Conservation (phyloP, 2,888 invertebrate species). For the Catocala fraxini region DNA sequence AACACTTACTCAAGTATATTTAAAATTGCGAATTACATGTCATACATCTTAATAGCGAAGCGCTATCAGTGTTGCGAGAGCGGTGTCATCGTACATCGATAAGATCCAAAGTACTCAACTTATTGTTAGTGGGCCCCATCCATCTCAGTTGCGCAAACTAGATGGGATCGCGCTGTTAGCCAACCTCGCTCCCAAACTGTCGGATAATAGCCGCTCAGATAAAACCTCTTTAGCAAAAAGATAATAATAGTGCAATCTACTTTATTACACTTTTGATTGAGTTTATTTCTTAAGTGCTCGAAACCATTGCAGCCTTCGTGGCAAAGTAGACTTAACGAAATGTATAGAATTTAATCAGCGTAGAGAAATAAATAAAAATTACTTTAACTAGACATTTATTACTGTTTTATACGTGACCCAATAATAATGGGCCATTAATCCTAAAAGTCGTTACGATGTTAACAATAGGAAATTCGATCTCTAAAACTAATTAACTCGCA, state of each 20-base stretch:
- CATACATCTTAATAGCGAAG: constrained; percentile 15
- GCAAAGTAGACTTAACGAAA: constrained; percentile 20
- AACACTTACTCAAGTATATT: not conserved
- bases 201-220: constrained; percentile 42
- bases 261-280: constrained; percentile 40
- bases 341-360: constrained; percentile 17
- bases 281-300: constrained; percentile 35
- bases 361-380: constrained; percentile 1
- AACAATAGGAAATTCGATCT: constrained; percentile 52
- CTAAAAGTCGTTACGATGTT: constrained; percentile 37
- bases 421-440: constrained; percentile 16
- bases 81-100: constrained; percentile 32
- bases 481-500: constrained; percentile 61
- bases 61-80: constrained; percentile 36
- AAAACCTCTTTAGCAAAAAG: constrained; percentile 43
- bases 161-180: constrained; percentile 45
- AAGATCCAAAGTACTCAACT: constrained; percentile 31
- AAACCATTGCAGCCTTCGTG: constrained; percentile 22
- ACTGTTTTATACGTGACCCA: constrained; percentile 24
- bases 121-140: constrained; percentile 57
- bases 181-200: constrained; percentile 47
- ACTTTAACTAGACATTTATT: constrained; percentile 25
- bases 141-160: constrained; percentile 61
- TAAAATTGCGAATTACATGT: constrained; percentile 1
- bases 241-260: constrained; percentile 45